phyloP scores from a whole-genome alignment of 2,113 vertebrate species.

The Oreotragus oreotragus region DNA sequence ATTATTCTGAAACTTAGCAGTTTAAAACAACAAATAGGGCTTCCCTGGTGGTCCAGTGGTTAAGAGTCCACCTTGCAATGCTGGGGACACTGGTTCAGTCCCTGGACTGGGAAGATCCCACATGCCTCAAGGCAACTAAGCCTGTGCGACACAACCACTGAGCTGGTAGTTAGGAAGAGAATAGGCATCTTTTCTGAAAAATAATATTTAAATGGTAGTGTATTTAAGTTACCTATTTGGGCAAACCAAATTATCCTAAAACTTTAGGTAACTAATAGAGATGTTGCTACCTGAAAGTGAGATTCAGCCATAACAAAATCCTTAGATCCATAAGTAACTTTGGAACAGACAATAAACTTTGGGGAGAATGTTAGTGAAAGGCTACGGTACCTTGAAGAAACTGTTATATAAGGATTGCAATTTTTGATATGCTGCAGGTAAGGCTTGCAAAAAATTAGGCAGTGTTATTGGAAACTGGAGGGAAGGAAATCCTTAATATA shows the following conservation, averaged over 20 bases:
- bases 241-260: background rate
- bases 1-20: background rate
- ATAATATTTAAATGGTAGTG: background rate
- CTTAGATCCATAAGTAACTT: background rate
- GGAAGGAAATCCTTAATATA: background rate
- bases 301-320: slow-evolving; percentile 12
- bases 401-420: background rate
- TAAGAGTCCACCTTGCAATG: background rate
- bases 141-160: background rate
- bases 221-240: background rate
- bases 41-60: background rate
- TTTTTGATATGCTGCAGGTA: background rate
- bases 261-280: background rate
- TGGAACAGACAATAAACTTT: background rate
- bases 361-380: background rate
- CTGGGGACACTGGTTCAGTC: background rate
- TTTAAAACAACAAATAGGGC: background rate
- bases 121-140: background rate
- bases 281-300: background rate
- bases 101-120: background rate
- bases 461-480: background rate
- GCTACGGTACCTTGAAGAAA: background rate
- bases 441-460: background rate
- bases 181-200: background rate
- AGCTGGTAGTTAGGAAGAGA: background rate